Base-by-base conservation (phyloP, 2,797 vertebrate species). In the Lithobates pipiens region DNA sequence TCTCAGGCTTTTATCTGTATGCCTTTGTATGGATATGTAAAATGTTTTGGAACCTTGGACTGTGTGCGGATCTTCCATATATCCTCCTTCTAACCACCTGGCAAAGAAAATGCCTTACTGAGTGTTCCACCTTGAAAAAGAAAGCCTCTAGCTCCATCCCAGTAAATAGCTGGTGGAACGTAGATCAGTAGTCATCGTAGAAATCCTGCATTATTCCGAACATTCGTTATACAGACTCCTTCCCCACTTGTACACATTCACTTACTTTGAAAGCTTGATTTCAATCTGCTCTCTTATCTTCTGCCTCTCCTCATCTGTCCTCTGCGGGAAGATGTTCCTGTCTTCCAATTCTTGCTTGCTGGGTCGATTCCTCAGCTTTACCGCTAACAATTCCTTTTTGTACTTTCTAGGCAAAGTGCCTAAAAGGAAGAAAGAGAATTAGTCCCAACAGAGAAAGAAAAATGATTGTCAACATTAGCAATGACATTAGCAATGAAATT, bases 241-340 rank as follows among this genome's bases (percentile, higher is more conserved):
- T 42, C 36, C 18, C 16, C 39, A 27, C 36, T 23, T 25, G 7
- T 32, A 16, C 57, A n/a, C 25, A 34, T 27, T n/a, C 77, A 96
- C 98, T 97, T 94, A 99, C 98, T 98, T 99, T 88, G 97, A 97
- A 85, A 99, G 96, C 91, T 98, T 99, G 94, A 96, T 96, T 89
- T 99, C 97, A 5, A 99, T 99, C 94, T 99, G 97, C 92, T 99
- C 97, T 72, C 98, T 95, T 88, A 98, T 97, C 85, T 98, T 96
- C 94, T 98, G 97, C 2, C 98, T 92, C 89, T 99, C 98, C 90
- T 97, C 97, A 42, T 99, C 97, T 0, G 97, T 99, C 90, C 97
- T 96, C 80, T 95, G 92, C 0, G 98, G 98, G 93, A 99, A 99
- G 91, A 99, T 98, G 91, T 99, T 99, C 83, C 98, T 94, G 90